These are phyloP conservation scores for Galaxea fascicularis DNA, from an alignment of 92 coral and sea anemone species.

Conservation along the genomic window DNA sequence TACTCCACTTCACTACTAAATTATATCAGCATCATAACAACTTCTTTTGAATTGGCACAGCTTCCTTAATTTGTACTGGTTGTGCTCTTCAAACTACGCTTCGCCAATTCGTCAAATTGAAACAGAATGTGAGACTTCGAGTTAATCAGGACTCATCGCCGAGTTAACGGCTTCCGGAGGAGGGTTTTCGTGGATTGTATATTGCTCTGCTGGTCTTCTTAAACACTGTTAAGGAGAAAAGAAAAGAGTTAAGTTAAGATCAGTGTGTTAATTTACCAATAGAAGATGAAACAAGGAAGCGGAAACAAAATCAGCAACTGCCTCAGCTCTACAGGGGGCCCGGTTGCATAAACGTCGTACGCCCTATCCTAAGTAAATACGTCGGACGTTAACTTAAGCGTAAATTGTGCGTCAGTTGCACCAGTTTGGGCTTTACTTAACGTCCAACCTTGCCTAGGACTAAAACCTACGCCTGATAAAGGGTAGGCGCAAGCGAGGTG, in stretches of 20 bases:
- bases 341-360: constrained; percentile 23
- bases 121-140: too few species aligned
- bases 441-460: constrained; percentile 13
- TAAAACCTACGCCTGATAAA: constrained; percentile 8
- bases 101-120: background rate
- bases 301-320: too few species aligned
- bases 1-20: background rate
- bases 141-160: constrained; percentile 16
- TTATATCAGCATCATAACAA: background rate
- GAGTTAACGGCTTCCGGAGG: background rate
- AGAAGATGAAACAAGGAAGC: background rate
- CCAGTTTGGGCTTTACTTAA: constrained; percentile 27
- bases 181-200: constrained; percentile 19
- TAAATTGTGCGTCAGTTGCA: constrained; percentile 22
- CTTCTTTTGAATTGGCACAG: background rate
- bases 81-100: background rate
- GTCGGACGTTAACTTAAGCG: constrained; percentile 18
- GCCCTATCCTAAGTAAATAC: constrained; percentile 11
- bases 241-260: rapidly evolving
- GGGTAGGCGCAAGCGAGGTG: constrained; percentile 26
- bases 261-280: background rate
- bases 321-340: too few species aligned
- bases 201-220: constrained; percentile 42
- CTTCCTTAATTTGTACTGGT: background rate
- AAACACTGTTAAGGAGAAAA: constrained; percentile 39